Conservation (phyloP, 2,113 vertebrate genomes). For the Actenoides lindsayi region DNA sequence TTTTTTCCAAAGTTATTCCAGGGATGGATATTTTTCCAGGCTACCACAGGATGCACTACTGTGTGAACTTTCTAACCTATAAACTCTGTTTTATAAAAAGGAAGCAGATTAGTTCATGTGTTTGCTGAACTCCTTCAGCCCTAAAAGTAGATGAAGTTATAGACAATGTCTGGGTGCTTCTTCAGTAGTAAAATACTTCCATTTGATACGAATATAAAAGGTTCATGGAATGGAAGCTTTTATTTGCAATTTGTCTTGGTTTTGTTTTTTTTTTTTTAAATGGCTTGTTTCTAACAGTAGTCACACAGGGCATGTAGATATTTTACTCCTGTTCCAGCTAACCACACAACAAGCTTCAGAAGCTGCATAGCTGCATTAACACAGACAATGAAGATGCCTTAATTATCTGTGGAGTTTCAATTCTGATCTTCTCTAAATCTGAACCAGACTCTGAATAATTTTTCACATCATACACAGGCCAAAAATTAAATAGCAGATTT, state of each 20-base stretch:
- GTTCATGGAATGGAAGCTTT: background rate
- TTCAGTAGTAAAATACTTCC: background rate
- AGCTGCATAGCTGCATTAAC: background rate
- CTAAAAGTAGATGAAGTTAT: background rate
- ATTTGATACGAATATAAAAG: background rate
- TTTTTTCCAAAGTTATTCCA: slow-evolving; percentile 29
- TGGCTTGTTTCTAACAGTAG: background rate
- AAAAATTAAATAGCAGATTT: background rate
- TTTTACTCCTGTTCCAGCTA: background rate
- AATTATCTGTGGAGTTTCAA: background rate
- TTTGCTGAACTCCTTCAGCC: slow-evolving; percentile 21
- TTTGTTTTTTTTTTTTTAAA: background rate
- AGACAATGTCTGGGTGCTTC: background rate
- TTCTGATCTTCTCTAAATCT: background rate
- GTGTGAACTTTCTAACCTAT: slow-evolving; percentile 44
- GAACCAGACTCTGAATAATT: background rate
- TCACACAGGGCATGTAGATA: background rate
- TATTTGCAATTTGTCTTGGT: background rate
- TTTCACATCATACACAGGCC: background rate
- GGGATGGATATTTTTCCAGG: slow-evolving; percentile 48
- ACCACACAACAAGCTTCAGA: background rate
- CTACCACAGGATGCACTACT: slow-evolving; percentile 47
- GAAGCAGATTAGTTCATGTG: slow-evolving; percentile 11
- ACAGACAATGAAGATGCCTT: background rate
- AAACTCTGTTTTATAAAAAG: slow-evolving; percentile 16